phyloP scores from a whole-genome alignment of 2,113 vertebrate species.

The Chrysochloris asiatica region DNA sequence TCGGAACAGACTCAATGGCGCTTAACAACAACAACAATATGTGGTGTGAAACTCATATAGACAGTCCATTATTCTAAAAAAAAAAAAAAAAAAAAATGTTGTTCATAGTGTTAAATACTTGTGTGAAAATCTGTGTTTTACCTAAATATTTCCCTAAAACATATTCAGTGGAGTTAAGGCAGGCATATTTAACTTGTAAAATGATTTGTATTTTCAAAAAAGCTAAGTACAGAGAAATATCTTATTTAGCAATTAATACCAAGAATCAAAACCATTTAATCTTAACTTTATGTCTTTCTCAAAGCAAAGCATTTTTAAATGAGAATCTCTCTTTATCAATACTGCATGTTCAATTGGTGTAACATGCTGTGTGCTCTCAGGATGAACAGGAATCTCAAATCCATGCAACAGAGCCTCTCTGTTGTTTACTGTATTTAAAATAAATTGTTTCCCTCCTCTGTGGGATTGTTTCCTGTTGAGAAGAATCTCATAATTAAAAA shows the following conservation, averaged over 20 bases:
- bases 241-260: conserved; percentile 26
- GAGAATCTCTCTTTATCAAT: conserved; percentile 47
- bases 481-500: conserved; percentile 80
- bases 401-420: conserved; percentile 55
- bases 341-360: not conserved
- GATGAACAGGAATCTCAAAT: conserved; percentile 54
- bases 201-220: not conserved
- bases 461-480: conserved; percentile 73
- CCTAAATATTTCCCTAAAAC: not conserved
- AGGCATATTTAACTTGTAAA: conserved; percentile 3
- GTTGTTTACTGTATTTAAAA: conserved; percentile 79
- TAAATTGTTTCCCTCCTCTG: conserved; percentile 76
- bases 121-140: not conserved
- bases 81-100: too few relatives aligned
- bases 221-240: not conserved
- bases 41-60: not conserved
- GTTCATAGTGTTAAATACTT: not conserved
- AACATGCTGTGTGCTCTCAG: conserved; percentile 51
- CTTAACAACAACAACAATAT: too few relatives aligned
- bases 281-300: not conserved
- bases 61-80: not conserved
- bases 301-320: conserved; percentile 52
- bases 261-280: conserved; percentile 34
- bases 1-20: too few relatives aligned
- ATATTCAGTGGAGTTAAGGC: not conserved